Evolutionary conservation across 2,797 vertebrate genomes (phyloP).

Genomic region (Propithecus deckenii): DNA sequence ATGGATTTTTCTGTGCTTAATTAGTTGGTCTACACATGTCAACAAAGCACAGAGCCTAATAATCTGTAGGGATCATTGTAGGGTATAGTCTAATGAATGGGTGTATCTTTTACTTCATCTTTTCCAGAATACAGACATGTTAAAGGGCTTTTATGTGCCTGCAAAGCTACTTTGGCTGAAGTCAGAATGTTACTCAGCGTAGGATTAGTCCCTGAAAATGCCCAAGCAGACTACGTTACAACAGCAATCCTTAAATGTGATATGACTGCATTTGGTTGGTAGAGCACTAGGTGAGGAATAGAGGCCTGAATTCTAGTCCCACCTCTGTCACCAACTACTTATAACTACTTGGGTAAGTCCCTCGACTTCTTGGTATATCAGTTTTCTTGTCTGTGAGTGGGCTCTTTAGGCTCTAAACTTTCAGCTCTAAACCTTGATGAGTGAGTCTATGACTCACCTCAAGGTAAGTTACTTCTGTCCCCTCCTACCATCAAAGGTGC

Average conservation of each 20-base stretch:
- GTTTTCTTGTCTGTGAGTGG: neutral
- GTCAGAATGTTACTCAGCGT: neutral
- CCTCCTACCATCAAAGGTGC: neutral
- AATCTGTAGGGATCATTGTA: neutral
- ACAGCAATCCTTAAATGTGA: neutral
- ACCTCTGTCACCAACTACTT: neutral
- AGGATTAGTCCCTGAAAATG: neutral
- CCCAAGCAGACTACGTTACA: neutral
- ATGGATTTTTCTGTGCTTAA: neutral
- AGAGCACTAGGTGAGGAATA: neutral
- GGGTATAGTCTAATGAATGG: neutral
- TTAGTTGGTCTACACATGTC: neutral
- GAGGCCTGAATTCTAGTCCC: neutral
- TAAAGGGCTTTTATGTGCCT: neutral
- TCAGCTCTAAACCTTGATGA: neutral
- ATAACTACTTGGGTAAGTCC: neutral
- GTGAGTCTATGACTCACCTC: neutral
- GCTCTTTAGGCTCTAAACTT: neutral
- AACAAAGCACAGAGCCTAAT: neutral
- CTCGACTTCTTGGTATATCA: neutral
- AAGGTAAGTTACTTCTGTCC: neutral
- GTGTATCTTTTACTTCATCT: neutral
- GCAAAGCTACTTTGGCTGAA: neutral
- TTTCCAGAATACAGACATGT: neutral
- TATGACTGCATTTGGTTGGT: neutral